A percentile compares a stretch with the other conserved stretches of the same genome.
Conservation (phyloP, 2,113 vertebrate genomes). For the Stigmatopora argus region DNA sequence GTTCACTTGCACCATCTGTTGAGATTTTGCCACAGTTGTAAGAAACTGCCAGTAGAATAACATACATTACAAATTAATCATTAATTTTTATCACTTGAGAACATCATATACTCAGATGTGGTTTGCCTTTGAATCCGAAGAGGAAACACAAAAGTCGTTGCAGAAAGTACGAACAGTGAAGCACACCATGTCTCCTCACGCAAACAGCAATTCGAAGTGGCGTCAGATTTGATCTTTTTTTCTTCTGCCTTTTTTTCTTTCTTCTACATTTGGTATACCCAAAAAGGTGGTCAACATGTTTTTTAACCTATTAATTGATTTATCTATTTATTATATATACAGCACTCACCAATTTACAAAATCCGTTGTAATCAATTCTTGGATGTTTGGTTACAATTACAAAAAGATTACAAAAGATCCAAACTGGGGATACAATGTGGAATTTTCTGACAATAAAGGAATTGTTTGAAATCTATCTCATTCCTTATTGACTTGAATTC, state of each 20-base stretch:
- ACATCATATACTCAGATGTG: slow-evolving; percentile 6
- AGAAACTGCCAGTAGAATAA: background rate
- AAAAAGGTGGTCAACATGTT: background rate
- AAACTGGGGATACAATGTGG: background rate
- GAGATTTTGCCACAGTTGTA: too few relatives aligned
- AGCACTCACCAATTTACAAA: background rate
- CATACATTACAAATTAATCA: background rate
- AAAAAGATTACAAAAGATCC: too few relatives aligned
- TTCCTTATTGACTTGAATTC: background rate
- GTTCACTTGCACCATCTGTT: background rate
- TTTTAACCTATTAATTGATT: background rate
- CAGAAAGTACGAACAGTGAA: slow-evolving; percentile 17
- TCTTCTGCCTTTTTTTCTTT: too few relatives aligned
- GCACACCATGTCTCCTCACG: slow-evolving; percentile 17
- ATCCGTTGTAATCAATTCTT: background rate
- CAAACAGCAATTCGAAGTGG: background rate
- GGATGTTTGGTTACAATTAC: too few relatives aligned
- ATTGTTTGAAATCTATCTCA: background rate
- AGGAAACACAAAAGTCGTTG: slow-evolving; percentile 7
- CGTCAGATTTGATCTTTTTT: too few relatives aligned
- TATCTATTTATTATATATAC: background rate
- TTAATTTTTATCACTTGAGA: background rate
- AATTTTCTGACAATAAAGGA: background rate
- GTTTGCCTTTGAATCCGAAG: slow-evolving; percentile 52
- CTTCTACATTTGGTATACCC: background rate